A percentile compares a stretch with the other conserved stretches of the same genome.
Evolutionary conservation across 2,797 vertebrate species (phyloP).

Genomic region (Amniataba percoides): DNA sequence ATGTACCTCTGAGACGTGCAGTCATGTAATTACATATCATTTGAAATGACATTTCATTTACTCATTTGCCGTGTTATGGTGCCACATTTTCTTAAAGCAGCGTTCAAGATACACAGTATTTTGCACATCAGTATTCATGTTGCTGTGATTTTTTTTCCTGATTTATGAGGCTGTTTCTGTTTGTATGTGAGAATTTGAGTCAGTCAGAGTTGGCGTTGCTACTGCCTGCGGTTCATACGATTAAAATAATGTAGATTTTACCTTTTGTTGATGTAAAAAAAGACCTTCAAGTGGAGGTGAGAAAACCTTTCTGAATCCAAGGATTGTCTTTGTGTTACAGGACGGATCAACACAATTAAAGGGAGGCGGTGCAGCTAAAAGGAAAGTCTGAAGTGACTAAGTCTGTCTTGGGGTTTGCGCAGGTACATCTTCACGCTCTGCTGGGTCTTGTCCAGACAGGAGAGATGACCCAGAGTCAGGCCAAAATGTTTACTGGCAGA

Average conservation of each 20-base stretch:
- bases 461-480: slow-evolving; percentile 94
- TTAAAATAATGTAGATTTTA: background rate
- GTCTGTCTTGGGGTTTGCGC: slow-evolving; percentile 86
- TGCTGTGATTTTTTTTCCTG: background rate
- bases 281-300: slow-evolving; percentile 3
- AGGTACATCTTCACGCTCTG: slow-evolving; percentile 91
- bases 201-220: background rate
- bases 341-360: slow-evolving; percentile 74
- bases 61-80: slow-evolving; percentile 42
- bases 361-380: slow-evolving; percentile 72
- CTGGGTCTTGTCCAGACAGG: slow-evolving; percentile 87
- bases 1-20: slow-evolving; percentile 76
- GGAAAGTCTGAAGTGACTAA: slow-evolving; percentile 87
- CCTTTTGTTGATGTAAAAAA: background rate
- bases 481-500: slow-evolving; percentile 99
- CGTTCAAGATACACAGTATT: slow-evolving; percentile 7
- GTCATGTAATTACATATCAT: slow-evolving; percentile 73
- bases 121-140: slow-evolving; percentile 21
- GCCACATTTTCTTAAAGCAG: slow-evolving; percentile 10
- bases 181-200: background rate
- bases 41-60: slow-evolving; percentile 67
- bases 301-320: slow-evolving; percentile 3
- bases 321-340: background rate
- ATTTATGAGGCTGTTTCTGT: background rate
- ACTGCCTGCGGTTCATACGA: background rate